A percentile compares a stretch with the other conserved stretches of the same genome.
phyloP scores from a whole-genome alignment of 2,113 vertebrate species.

The Dolichallabes microphthalmus region DNA sequence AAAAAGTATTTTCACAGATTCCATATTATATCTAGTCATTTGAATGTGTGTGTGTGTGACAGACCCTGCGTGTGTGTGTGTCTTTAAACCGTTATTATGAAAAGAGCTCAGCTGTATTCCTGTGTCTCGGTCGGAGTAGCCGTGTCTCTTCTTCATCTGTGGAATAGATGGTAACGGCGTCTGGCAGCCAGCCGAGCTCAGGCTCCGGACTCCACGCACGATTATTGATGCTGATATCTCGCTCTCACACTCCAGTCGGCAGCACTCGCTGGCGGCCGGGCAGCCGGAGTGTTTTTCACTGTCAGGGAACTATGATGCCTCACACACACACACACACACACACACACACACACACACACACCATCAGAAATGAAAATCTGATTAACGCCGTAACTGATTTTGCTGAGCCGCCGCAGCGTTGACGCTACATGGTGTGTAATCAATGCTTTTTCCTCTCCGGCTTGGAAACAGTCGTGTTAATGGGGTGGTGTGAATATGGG shows the following conservation, averaged over 20 bases:
- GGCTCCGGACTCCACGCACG: constrained; percentile 71
- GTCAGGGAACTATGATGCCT: constrained; percentile 64
- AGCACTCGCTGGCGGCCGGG: constrained; percentile 51
- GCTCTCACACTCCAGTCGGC: constrained; percentile 59
- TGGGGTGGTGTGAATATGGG: neutral
- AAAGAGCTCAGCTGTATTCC: constrained; percentile 9
- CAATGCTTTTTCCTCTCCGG: constrained; percentile 1
- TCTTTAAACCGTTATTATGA: neutral
- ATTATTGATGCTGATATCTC: constrained; percentile 78
- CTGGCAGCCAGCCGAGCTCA: constrained; percentile 64
- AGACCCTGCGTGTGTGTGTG: neutral
- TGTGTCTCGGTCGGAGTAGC: constrained; percentile 50
- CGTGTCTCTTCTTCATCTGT: constrained; percentile 73
- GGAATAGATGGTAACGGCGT: constrained; percentile 61
- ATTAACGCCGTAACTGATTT: constrained; percentile 71
- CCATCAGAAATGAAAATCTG: constrained; percentile 66
- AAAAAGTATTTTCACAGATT: neutral
- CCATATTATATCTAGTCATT: neutral
- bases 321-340: neutral
- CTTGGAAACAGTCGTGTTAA: constrained; percentile 16
- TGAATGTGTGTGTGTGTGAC: neutral
- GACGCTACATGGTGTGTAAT: constrained; percentile 52
- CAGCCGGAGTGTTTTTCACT: constrained; percentile 70
- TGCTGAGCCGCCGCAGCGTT: constrained; percentile 52
- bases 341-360: constrained; percentile 25